Base-by-base conservation (phyloP, 92 coral and sea anemone genomes). In the Epizoanthus illoricatus region DNA sequence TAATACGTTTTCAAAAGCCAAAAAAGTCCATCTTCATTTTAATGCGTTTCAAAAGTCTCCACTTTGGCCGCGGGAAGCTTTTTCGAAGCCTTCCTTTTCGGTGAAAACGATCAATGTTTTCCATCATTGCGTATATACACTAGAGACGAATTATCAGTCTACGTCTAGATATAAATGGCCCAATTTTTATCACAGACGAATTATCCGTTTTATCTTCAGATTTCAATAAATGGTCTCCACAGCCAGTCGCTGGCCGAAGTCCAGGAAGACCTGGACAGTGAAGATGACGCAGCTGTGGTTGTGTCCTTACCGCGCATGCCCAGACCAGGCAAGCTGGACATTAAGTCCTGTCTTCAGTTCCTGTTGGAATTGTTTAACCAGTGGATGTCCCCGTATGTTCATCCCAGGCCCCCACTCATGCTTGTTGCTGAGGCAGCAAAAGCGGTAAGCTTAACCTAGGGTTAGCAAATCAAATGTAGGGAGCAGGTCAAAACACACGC, bases 301-400 rank as follows among this genome's bases (percentile, higher is more conserved):
- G 90, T 89, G 65, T 63, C 89, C 18, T 70, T 91, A 47, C 92
- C 98, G 74, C 89, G 91, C 78, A 86, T 84, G 90, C 88, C 98
- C 71, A 84, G 88, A 69, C 96, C 97, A 69, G 98, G 90, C 64
- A 96, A 93, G 41, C 95, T 92, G 19, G 99, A 96, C 84, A 94
- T 96, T 73, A 91, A 93, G 75, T 96, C 99, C 0, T 96, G 99
- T 84, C 92, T 93, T 19, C 99, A 96, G 88, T 96, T 96, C 85
- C 85, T 96, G 55, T 90, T 96, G 65, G 99, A 96, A 71, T 90
- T 96, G 7, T 96, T 96, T 88, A 94, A 96, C 23, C 99, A 96
- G 66, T 96, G 99, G 99, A 92, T 96, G 91, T 96, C 99, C 20
- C 99, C 97, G 81, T 96, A 91, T 80, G 91, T 94, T 19, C 98